Evolutionary conservation across 2,888 invertebrate genomes (phyloP).

Genomic region (Cryptocephalus primarius): DNA sequence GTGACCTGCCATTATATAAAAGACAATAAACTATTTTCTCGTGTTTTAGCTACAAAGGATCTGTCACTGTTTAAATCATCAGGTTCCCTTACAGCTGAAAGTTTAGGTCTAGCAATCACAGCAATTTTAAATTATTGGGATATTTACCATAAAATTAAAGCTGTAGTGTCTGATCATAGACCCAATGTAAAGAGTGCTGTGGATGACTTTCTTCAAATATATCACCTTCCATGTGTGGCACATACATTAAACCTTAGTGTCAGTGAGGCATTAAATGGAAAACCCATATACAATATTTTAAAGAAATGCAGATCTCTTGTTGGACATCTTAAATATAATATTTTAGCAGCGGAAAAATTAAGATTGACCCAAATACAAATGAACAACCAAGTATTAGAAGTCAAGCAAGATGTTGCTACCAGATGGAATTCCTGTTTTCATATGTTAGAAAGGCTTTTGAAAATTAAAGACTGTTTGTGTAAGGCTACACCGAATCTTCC

Average conservation of each 20-base stretch:
- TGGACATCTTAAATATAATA: conserved; percentile 12
- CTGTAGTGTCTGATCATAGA: no score
- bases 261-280: conserved; percentile 1
- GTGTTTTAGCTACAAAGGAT: conserved; percentile 16
- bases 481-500: conserved; percentile 5
- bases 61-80: conserved; percentile 1
- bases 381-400: conserved; percentile 14
- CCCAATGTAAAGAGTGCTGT: no score
- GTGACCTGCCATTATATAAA: conserved; percentile 20
- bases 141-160: no score
- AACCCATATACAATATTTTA: conserved; percentile 2
- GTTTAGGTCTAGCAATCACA: no score
- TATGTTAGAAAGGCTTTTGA: conserved; percentile 8
- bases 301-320: conserved; percentile 13
- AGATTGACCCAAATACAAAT: conserved; percentile 11
- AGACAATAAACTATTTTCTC: conserved; percentile 10
- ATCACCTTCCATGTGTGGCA: no score
- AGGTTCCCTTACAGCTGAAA: conserved; percentile 5
- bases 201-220: no score
- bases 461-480: conserved; percentile 7
- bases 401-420: conserved; percentile 18
- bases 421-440: conserved; percentile 17
- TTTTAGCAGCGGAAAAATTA: conserved; percentile 9
- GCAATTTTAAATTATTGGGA: no score
- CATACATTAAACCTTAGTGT: conserved; percentile 6